Base-by-base conservation (phyloP, 2,113 vertebrate species). In the Ceyx cyanopectus region DNA sequence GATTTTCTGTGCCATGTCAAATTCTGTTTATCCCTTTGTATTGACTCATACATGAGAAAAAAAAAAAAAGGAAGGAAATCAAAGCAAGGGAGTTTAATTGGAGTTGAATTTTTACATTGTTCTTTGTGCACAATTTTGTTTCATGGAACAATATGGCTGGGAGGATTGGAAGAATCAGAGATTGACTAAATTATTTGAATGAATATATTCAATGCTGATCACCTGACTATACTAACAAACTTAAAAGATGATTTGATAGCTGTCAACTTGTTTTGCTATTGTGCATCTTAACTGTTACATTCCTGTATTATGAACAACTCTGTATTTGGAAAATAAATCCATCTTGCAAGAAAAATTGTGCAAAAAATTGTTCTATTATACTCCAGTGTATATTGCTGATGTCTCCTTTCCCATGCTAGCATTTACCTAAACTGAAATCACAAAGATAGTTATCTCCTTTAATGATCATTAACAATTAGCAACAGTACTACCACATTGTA, bases 251-350 rank as follows among this genome's bases (percentile, higher is more conserved):
- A 73, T 95, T 93, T 86, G 84, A 67, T 94, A 97, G 96, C 80
- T 96, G 91, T 96, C 83, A 96, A 96, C 57, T 95, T 97, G 92
- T 96, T 97, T 95, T 94, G 90, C 93, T 97, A 97, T 97, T 95
- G 96, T 97, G 89, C 95, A 96, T 90, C 93, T 96, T 69, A 93
- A 51, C 92, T 86, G 87, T 96, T 95, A 93, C 79, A 96, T 94
- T 94, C 91, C 79, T 96, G 79, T 90, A 97, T 95, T 96, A 93
- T 97, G 84, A 94, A 91, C 77, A 80, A 95, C 80, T 96, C 61
- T 94, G 95, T 92, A 93, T 96, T 90, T 92, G 95, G 89, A 95
- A 92, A 95, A 97, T 91, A 95, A 94, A 97, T 96, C 86, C 94
- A 68, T 96, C 93, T 95, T 94, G 95, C 67, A 94, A 95, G 97